These are phyloP conservation scores for Conops quadrifasciatus DNA, from an alignment of 2,888 invertebrate genomes.

Conservation along the genomic window DNA sequence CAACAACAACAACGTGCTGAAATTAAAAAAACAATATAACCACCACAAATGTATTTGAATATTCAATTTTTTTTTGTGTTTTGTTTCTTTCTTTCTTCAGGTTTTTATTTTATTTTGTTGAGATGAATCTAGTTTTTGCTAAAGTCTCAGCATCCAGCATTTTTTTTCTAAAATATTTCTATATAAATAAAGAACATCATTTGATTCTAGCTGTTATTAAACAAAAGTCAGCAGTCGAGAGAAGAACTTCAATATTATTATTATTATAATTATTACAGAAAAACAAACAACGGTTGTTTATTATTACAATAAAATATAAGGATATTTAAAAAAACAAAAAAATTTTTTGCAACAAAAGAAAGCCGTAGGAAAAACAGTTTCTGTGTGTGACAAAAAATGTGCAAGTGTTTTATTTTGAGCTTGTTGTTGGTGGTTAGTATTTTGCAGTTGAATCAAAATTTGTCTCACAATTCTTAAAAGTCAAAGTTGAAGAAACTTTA, in stretches of 20 bases:
- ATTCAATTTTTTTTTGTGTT: conserved; percentile 23
- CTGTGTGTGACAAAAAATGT: conserved; percentile 43
- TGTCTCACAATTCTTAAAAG: neutral
- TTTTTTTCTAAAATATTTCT: conserved; percentile 34
- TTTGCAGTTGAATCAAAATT: neutral
- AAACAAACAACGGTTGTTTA: too few species aligned
- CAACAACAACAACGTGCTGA: neutral
- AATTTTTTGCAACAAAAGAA: neutral
- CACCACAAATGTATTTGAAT: conserved; percentile 18
- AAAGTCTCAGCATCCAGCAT: neutral
- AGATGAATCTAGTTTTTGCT: too few species aligned
- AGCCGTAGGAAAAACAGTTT: too few species aligned
- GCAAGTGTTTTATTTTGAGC: conserved; percentile 57
- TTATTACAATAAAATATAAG: neutral
- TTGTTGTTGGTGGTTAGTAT: conserved; percentile 57
- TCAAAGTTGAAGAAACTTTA: too few species aligned
- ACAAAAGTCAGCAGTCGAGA: conserved; percentile 18
- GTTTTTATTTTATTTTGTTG: conserved; percentile 9
- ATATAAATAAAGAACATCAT: conserved; percentile 42
- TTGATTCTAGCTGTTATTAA: conserved; percentile 38
- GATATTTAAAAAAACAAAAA: too few species aligned
- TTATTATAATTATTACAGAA: too few species aligned
- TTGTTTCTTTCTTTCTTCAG: conserved; percentile 23
- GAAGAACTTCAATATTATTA: conserved; percentile 3
- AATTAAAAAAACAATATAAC: neutral